These are phyloP conservation scores for Clarias platycephalus DNA, from an alignment of 2,797 vertebrate species.

Conservation along the genomic window DNA sequence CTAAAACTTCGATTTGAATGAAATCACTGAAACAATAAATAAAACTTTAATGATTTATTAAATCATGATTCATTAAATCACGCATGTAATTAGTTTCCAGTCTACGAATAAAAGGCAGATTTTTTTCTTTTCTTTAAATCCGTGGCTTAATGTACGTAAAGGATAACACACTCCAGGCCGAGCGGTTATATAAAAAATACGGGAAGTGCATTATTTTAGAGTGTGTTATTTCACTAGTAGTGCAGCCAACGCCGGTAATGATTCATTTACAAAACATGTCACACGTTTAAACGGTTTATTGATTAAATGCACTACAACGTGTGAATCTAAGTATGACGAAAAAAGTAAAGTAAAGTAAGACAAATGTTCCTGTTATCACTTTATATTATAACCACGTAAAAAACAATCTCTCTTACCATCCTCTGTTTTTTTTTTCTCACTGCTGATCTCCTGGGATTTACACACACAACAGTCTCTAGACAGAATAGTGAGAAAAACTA, in stretches of 20 bases:
- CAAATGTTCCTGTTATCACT: background rate
- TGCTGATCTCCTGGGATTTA: no score
- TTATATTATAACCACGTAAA: no score
- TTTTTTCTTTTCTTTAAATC: background rate
- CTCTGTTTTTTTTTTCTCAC: no score
- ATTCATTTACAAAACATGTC: background rate
- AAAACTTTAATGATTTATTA: slow-evolving; percentile 40
- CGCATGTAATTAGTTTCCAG: background rate
- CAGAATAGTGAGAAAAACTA: no score
- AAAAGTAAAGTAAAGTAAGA: background rate
- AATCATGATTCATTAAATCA: background rate
- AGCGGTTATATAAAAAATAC: background rate
- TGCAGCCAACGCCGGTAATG: background rate
- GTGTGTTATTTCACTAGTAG: background rate
- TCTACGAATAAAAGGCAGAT: background rate
- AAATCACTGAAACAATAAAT: slow-evolving; percentile 35
- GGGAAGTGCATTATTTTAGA: background rate
- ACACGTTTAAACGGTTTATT: no score
- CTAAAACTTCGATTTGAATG: slow-evolving; percentile 2
- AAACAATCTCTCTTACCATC: no score
- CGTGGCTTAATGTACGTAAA: no score
- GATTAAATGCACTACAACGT: background rate
- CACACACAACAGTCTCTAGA: no score
- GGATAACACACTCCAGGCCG: background rate
- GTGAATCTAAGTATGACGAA: no score